phyloP scores from a whole-genome alignment of 2,113 vertebrate species.

The Terrapene triunguis region DNA sequence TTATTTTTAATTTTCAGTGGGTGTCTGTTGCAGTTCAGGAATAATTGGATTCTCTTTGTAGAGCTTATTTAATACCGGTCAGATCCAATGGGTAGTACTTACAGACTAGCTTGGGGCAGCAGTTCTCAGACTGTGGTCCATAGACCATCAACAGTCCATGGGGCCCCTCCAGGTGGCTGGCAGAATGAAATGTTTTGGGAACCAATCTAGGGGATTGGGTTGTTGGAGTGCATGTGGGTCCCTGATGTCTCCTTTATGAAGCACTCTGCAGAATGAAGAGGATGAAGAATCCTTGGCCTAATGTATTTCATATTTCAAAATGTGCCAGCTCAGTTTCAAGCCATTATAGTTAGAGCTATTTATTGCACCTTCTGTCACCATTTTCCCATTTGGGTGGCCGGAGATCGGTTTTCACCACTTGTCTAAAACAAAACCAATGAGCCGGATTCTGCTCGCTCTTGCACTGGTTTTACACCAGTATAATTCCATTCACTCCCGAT shows the following conservation, averaged over 20 bases:
- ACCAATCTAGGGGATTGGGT: rapidly evolving
- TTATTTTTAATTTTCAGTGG: conserved; percentile 64
- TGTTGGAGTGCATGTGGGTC: neutral
- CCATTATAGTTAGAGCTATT: conserved; percentile 41
- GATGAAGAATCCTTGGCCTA: neutral
- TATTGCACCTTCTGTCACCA: conserved; percentile 35
- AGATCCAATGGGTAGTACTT: conserved; percentile 34
- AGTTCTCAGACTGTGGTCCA: neutral
- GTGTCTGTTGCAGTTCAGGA: conserved; percentile 61
- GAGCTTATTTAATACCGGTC: conserved; percentile 47
- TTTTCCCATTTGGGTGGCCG: conserved; percentile 35
- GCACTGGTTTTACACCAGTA: neutral
- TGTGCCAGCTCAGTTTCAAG: neutral
- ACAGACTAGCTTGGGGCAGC: neutral
- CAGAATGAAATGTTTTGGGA: neutral
- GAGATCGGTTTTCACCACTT: conserved; percentile 36
- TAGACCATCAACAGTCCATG: neutral
- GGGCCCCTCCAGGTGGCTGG: neutral
- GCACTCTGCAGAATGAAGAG: neutral
- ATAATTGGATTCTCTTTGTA: conserved; percentile 36
- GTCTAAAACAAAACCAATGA: conserved; percentile 13
- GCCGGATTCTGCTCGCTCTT: neutral
- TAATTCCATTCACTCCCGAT: rapidly evolving
- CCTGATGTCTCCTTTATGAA: neutral
- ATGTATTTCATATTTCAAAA: conserved; percentile 47